Conservation (phyloP, 35 echinoderm and acorn worm species). For the Chiridota heheva region DNA sequence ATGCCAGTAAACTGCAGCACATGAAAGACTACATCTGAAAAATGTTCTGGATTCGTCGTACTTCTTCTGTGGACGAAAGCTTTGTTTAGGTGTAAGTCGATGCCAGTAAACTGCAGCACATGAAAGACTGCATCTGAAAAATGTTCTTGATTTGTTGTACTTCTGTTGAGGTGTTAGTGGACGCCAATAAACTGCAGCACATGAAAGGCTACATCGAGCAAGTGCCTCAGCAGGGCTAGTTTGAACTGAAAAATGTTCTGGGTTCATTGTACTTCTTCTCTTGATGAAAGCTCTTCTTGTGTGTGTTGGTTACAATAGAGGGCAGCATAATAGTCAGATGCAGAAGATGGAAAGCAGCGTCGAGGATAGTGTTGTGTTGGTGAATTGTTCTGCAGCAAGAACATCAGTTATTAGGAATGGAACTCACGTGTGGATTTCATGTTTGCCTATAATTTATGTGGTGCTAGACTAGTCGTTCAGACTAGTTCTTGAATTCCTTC, state of each 20-base stretch:
- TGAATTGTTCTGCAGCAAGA: too few species aligned
- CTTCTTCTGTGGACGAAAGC: conserved; percentile 86
- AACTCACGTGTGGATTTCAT: too few species aligned
- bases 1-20: conserved; percentile 24
- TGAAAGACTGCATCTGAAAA: conserved; percentile 71
- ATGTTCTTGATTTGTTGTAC: conserved; percentile 79
- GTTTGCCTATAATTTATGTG: too few species aligned
- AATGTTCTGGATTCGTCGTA: conserved; percentile 85
- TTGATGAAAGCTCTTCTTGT: too few species aligned
- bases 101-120: conserved; percentile 22
- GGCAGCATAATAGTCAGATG: too few species aligned
- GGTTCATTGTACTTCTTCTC: conserved; percentile 95
- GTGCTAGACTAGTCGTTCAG: too few species aligned
- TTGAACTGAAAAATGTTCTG: conserved; percentile 86
- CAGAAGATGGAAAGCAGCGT: too few species aligned
- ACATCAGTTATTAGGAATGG: too few species aligned
- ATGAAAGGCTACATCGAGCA: conserved; percentile 58
- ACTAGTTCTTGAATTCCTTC: too few species aligned
- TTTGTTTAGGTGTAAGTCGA: too few species aligned
- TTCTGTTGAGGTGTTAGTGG: conserved; percentile 99
- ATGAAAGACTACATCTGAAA: conserved; percentile 68
- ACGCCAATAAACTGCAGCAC: conserved; percentile 25
- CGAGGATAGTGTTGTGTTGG: too few species aligned
- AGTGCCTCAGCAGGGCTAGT: conserved; percentile 82
- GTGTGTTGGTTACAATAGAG: too few species aligned